These are phyloP conservation scores for Aramus guarauna DNA, from an alignment of 2,113 vertebrate genomes.

Conservation along the genomic window DNA sequence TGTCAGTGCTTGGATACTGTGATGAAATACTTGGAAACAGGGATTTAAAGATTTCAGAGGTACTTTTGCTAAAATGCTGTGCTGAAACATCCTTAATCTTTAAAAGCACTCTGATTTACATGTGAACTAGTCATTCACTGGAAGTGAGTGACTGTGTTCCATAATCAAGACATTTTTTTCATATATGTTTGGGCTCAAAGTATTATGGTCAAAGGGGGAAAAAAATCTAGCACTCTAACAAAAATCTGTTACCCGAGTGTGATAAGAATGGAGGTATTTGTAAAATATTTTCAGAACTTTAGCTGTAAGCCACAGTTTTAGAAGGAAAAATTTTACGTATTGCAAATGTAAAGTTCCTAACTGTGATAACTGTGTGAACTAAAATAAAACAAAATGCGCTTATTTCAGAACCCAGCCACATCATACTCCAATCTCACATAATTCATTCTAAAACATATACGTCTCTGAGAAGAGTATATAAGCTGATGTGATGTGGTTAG, in stretches of 20 bases:
- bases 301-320: not conserved
- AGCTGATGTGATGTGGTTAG: not conserved
- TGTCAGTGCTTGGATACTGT: not conserved
- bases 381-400: not conserved
- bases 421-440: rapidly evolving
- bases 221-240: not conserved
- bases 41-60: not conserved
- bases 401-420: rapidly evolving
- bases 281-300: not conserved
- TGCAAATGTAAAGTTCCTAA: not conserved
- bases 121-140: not conserved
- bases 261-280: not conserved
- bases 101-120: not conserved
- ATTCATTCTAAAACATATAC: not conserved
- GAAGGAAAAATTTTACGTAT: not conserved
- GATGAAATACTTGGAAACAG: not conserved
- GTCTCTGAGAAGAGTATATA: not conserved
- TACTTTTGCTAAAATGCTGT: not conserved
- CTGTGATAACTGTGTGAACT: not conserved
- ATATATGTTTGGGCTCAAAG: not conserved
- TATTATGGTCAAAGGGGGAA: rapidly evolving
- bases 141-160: not conserved
- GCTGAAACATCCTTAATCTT: not conserved
- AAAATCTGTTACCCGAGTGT: not conserved
- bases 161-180: not conserved